Conservation (phyloP, 2,113 vertebrate genomes). For the Haplochromis burtoni region DNA sequence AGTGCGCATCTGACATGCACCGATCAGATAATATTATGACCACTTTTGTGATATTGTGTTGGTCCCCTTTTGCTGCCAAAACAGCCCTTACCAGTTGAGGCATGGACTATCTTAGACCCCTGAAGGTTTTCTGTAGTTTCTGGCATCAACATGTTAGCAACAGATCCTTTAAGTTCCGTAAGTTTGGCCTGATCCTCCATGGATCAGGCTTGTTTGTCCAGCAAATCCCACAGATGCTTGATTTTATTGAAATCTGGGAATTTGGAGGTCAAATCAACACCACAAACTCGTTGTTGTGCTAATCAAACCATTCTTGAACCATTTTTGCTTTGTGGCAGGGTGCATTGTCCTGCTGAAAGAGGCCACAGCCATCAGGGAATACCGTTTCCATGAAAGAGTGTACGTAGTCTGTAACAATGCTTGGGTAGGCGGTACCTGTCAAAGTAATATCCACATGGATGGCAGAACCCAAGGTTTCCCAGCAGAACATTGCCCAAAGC, state of each 20-base stretch:
- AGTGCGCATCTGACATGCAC: neutral
- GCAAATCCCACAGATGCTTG: too few relatives aligned
- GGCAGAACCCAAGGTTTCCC: neutral
- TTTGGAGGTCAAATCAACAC: neutral
- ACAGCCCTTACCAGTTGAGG: neutral
- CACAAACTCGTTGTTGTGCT: neutral
- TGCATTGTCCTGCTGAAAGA: neutral
- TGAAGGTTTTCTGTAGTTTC: neutral
- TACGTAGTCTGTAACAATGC: neutral
- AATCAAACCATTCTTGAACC: neutral
- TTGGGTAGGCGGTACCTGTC: neutral
- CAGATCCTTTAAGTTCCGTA: neutral
- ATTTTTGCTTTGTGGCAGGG: neutral
- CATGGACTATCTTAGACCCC: neutral
- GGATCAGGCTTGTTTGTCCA: neutral
- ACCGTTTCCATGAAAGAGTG: neutral
- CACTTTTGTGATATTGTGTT: neutral
- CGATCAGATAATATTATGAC: neutral
- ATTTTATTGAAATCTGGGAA: neutral
- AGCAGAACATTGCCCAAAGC: neutral
- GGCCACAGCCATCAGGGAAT: neutral
- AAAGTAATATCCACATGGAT: neutral
- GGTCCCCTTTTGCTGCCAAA: neutral
- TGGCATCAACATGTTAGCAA: neutral
- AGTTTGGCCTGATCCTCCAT: neutral